Conservation (phyloP, 1,140 invertebrate genomes). For the Drosophila prosaltans region DNA sequence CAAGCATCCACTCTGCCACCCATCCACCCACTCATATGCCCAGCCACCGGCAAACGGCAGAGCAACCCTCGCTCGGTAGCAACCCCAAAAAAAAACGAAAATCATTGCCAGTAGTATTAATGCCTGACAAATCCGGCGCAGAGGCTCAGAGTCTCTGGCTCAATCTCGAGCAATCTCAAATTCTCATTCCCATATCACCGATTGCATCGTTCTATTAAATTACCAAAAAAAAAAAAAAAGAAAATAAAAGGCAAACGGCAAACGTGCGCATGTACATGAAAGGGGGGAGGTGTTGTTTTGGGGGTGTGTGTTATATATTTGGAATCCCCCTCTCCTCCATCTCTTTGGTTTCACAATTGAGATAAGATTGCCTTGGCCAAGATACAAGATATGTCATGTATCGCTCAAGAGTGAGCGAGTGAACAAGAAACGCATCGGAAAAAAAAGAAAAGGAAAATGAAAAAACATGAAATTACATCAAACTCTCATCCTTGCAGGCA, state of each 20-base stretch:
- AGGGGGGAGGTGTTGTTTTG: slow-evolving; percentile 34
- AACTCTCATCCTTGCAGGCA: slow-evolving; percentile 65
- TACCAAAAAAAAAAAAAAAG: slow-evolving; percentile 47
- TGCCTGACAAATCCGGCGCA: slow-evolving; percentile 65
- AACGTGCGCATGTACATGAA: slow-evolving; percentile 56
- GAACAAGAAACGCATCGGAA: slow-evolving; percentile 46
- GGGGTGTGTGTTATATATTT: slow-evolving; percentile 42
- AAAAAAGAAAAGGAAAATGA: background rate
- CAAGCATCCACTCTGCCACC: background rate
- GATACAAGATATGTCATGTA: slow-evolving; percentile 82
- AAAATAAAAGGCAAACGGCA: slow-evolving; percentile 61
- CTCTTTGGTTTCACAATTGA: slow-evolving; percentile 70
- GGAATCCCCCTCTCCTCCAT: background rate
- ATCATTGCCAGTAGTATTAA: slow-evolving; percentile 50
- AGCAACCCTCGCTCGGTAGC: slow-evolving; percentile 53
- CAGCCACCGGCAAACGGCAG: slow-evolving; percentile 24
- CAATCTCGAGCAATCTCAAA: slow-evolving; percentile 52
- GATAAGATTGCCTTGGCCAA: slow-evolving; percentile 72
- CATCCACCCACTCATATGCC: slow-evolving; percentile 32
- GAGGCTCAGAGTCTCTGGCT: slow-evolving; percentile 41
- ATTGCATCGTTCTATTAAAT: slow-evolving; percentile 81
- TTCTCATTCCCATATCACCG: slow-evolving; percentile 67
- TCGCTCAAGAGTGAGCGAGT: slow-evolving; percentile 54
- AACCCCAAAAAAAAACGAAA: slow-evolving; percentile 34
- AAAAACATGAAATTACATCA: slow-evolving; percentile 72